Evolutionary conservation across 2,113 vertebrate genomes (phyloP), one percentile per base, ranked within the genome.

Genomic region (Emydocephalus ijimae): DNA sequence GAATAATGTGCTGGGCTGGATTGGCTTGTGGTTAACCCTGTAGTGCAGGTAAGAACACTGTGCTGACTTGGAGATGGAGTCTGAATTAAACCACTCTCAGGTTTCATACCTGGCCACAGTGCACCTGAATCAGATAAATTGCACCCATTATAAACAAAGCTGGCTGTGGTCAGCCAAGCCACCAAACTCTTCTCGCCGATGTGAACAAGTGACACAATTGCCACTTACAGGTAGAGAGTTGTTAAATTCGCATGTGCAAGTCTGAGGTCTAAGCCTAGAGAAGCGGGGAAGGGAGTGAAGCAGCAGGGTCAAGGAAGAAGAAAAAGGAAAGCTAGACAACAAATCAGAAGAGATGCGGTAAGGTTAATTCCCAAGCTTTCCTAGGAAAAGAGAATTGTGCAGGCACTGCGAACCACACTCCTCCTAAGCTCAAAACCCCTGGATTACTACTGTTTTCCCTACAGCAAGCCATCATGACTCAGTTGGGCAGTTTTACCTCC

Each of bases 81-180:
- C 97, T 99, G 98, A 97, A 98, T 98, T 98, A 99, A 98, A 98
- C 98, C 98, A 97, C 98, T 98, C 98, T 99, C 99, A 96, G 99
- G 98, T 98, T 99, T 99, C 97, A 99, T 98, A 98, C 99, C 99
- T 97, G 99, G 99, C 99, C 99, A 99, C 98, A 99, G 98, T 98
- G 99, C 98, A 98, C 99, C 99, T 99, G 96, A 97, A 98, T 98
- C 97, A 95, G 98, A 98, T 98, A 98, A 98, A 98, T 98, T 95
- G 97, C 97, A 98, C 97, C 96, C 96, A 96, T 98, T 98, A 98
- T 92, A 98, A 97, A 97, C 96, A 97, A 90, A 97, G 89, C 94
- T 96, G 90, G 95, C 94, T 93, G 94, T 96, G 96, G 96, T 93
- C 95, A 96, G 95, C 23, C 96, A 96, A 95, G 96, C 81, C 93